Conservation (phyloP, 2,113 vertebrate species). For the Colistium nudipinnis region DNA sequence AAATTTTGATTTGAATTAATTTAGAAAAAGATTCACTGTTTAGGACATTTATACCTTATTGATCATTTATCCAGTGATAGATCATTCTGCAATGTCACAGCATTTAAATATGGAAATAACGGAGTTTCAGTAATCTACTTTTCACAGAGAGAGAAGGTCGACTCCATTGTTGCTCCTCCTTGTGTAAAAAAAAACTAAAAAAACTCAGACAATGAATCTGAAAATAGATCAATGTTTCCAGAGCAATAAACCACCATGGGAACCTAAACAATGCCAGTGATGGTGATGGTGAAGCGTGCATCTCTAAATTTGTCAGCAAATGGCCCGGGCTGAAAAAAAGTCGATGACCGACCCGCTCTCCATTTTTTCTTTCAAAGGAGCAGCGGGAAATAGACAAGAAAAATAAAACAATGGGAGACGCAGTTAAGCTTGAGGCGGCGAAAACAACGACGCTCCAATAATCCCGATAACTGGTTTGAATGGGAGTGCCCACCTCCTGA, state of each 20-base stretch:
- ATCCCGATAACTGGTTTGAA: slow-evolving; percentile 48
- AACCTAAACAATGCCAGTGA: background rate
- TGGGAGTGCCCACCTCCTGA: slow-evolving; percentile 31
- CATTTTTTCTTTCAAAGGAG: slow-evolving; percentile 40
- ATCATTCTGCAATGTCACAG: too few species aligned
- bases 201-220: background rate
- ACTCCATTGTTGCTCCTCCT: too few species aligned
- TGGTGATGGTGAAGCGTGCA: background rate
- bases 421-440: slow-evolving; percentile 38
- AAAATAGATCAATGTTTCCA: background rate
- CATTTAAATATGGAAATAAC: background rate
- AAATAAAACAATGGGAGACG: slow-evolving; percentile 45
- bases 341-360: slow-evolving; percentile 25
- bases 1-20: too few species aligned
- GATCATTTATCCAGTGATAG: too few species aligned
- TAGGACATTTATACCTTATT: too few species aligned
- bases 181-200: too few species aligned
- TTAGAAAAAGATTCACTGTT: too few species aligned
- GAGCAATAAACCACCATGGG: background rate
- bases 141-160: background rate
- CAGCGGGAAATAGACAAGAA: slow-evolving; percentile 35
- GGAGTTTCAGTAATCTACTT: background rate
- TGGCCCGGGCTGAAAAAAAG: slow-evolving; percentile 20
- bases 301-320: slow-evolving; percentile 13
- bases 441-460: slow-evolving; percentile 60